These are phyloP conservation scores for Anoura caudifer DNA, from an alignment of 2,113 vertebrate genomes.

Conservation along the genomic window DNA sequence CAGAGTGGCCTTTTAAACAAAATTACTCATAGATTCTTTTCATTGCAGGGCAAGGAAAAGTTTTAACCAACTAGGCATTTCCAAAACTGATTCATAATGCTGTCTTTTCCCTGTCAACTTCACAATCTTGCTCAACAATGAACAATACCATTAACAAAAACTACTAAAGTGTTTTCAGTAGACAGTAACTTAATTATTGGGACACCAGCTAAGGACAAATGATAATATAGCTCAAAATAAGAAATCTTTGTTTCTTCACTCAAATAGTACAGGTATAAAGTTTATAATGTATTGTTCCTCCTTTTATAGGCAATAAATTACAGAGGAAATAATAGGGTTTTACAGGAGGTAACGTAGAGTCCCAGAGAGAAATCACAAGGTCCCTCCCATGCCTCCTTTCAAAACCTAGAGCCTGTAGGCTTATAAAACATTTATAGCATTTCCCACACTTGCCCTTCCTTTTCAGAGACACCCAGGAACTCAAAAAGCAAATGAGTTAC, in stretches of 20 bases:
- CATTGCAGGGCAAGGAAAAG: not conserved
- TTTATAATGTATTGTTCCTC: not conserved
- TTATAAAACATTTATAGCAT: not conserved
- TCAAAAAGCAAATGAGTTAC: not conserved
- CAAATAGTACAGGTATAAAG: not conserved
- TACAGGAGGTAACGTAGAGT: not conserved
- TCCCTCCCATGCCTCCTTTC: not conserved
- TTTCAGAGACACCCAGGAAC: not conserved
- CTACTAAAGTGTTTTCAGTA: not conserved
- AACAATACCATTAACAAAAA: not conserved
- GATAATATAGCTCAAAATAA: not conserved
- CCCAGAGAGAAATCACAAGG: not conserved
- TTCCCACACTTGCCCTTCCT: not conserved
- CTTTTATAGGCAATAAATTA: not conserved
- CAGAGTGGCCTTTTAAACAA: not conserved
- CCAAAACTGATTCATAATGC: not conserved
- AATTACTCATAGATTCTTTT: not conserved
- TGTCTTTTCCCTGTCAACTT: not conserved
- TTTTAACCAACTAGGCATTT: not conserved
- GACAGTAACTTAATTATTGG: not conserved
- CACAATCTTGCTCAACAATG: not conserved
- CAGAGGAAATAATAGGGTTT: not conserved
- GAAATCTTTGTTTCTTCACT: not conserved
- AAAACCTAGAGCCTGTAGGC: not conserved
- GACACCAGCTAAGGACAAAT: not conserved